Percentiles rank a stretch among this genome's conserved stretches.
Conservation (phyloP, 2,797 vertebrate species). For the Brotogeris chrysoptera region DNA sequence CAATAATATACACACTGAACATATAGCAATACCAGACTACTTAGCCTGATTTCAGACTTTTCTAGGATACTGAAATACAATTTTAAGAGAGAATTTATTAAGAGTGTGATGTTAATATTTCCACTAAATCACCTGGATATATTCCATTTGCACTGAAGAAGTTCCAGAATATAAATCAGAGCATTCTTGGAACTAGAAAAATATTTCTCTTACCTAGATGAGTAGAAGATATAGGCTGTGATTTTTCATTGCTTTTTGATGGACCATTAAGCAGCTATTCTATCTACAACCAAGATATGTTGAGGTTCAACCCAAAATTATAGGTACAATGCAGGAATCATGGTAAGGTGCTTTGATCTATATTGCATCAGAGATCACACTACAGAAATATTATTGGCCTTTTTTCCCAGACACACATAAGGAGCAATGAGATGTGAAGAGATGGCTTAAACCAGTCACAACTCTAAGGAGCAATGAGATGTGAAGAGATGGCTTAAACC, state of each 20-base stretch:
- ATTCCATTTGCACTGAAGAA: background rate
- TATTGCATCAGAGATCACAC: background rate
- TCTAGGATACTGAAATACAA: background rate
- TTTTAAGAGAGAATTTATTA: conserved; percentile 7
- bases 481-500: background rate
- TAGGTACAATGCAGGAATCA: background rate
- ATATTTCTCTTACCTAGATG: background rate
- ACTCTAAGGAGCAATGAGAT: background rate
- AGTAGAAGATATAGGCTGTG: background rate
- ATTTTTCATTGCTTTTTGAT: conserved; percentile 47
- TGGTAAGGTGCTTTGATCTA: background rate
- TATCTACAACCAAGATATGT: conserved; percentile 14
- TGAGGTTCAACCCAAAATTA: background rate
- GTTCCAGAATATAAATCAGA: conserved; percentile 12
- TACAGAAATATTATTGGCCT: background rate
- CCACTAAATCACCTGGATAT: background rate
- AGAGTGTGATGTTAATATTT: background rate
- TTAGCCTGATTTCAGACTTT: background rate
- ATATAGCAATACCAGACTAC: background rate
- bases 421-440: background rate
- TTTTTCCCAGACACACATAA: background rate
- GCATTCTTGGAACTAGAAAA: background rate
- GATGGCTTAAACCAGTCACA: background rate
- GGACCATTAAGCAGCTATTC: conserved; percentile 14
- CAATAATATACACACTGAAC: background rate